Percentiles rank a stretch among this genome's conserved stretches.
Evolutionary conservation across 2,797 vertebrate genomes (phyloP).

Genomic region (Sciurus vulgaris): DNA sequence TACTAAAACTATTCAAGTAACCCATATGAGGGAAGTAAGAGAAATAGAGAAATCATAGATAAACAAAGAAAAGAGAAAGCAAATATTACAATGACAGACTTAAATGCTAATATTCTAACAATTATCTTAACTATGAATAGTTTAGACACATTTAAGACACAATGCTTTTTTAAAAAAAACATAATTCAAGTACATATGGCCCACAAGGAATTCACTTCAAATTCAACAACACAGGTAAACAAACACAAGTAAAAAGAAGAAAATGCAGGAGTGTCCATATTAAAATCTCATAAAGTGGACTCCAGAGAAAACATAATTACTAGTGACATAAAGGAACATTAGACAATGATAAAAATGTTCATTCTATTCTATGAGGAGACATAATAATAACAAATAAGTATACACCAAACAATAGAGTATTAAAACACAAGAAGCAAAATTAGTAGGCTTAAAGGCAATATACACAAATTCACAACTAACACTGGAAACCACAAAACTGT

Average conservation of each 20-base stretch:
- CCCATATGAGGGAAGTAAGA: neutral
- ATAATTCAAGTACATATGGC: neutral
- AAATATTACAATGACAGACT: neutral
- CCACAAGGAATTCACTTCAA: neutral
- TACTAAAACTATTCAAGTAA: neutral
- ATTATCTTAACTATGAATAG: neutral
- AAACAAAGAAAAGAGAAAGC: neutral
- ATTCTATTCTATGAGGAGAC: neutral
- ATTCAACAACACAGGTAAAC: neutral
- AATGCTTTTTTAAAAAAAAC: neutral
- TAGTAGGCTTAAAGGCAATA: neutral
- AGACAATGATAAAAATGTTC: neutral
- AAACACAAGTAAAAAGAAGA: neutral
- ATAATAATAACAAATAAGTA: neutral
- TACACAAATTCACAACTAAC: neutral
- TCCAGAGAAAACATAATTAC: neutral
- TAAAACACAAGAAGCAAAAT: neutral
- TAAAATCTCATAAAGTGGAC: neutral
- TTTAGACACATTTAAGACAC: neutral
- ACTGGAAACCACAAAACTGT: neutral
- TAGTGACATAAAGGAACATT: neutral
- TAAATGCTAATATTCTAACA: neutral
- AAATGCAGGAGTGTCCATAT: neutral
- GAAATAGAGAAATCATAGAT: neutral
- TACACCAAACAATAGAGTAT: neutral